phyloP scores from a whole-genome alignment of 2,888 invertebrate genomes.

The Pelosia muscerda region DNA sequence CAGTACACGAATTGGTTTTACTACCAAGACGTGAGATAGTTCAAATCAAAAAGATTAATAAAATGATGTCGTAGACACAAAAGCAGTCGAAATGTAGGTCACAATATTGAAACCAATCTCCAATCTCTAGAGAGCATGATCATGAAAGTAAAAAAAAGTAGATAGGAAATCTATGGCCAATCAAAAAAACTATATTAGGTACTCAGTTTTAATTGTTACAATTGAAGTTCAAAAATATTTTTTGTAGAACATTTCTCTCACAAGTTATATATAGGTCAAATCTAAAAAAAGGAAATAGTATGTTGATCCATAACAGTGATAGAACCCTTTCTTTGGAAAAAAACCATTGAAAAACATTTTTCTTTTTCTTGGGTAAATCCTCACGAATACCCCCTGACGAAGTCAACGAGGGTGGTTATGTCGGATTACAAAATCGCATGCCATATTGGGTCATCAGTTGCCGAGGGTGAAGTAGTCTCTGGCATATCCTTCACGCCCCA shows the following conservation, averaged over 20 bases:
- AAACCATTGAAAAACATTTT: too few relatives aligned
- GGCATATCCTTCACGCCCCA: too few relatives aligned
- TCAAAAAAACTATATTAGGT: background rate
- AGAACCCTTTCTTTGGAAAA: too few relatives aligned
- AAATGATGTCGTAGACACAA: background rate
- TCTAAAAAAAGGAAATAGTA: too few relatives aligned
- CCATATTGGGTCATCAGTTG: too few relatives aligned
- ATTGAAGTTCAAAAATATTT: background rate
- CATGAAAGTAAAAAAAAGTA: background rate
- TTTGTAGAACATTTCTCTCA: background rate
- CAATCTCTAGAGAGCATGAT: slow-evolving; percentile 5
- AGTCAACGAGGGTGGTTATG: too few relatives aligned
- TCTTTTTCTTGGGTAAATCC: too few relatives aligned
- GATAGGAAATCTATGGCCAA: background rate
- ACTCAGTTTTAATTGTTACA: slow-evolving; percentile 2
- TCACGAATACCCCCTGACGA: too few relatives aligned
- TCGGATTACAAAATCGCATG: too few relatives aligned
- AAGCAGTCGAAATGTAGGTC: background rate
- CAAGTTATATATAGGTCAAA: background rate
- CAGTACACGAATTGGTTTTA: background rate
- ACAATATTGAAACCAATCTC: slow-evolving; percentile 4
- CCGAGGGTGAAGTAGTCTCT: too few relatives aligned
- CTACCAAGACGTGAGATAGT: background rate
- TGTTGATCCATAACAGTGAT: too few relatives aligned
- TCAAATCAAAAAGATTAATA: slow-evolving; percentile 1